Base-by-base conservation (phyloP, 2,113 vertebrate genomes). In the Lagopus muta region DNA sequence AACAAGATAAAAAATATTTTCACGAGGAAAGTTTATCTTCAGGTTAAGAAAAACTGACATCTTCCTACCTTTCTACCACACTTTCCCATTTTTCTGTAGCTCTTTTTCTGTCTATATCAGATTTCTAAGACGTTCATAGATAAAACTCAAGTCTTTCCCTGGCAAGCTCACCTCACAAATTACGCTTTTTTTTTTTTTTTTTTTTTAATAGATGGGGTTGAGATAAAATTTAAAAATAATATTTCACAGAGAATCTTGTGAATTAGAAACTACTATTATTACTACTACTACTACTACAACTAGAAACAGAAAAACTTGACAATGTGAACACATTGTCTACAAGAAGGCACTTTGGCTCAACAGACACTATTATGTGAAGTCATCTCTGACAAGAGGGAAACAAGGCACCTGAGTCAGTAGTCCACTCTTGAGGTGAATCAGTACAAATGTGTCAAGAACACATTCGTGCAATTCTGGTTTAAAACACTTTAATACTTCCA, bases 311-410 rank as follows among this genome's bases (percentile, higher is more conserved):
- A 57, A 80, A 73, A 4, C 3, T 65, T 17, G 16, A 14, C 0
- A 28, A 10, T 6, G n/a, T 61, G 50, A 69, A 32, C 5, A 22
- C 5, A 48, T 5, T 18, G 18, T 57, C 52, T 34, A 42, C 47
- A 43, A 64, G 28, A 79, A 36, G n/a, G 32, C 22, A 64, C 18
- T 11, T 24, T 54, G 19, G 4, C 34, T 36, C 45, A 79, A 20
- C 0, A 4, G 14, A 58, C 45, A 22, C 27, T 2, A 0, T 27
- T 22, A 70, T 10, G 18, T 47, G 32, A 20, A 64, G 47, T 70
- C 8, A 36, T 32, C 27, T 82, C 8, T 32, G 83, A 5, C 7
- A 28, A 34, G 5, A 67, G 8, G 6, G 25, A 25, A 84, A 36
- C 13, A 22, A 55, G 71, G 11, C 15, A 24, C 65, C 36, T 10